Conservation (phyloP, 1,140 invertebrate species). For the Bicyclus anynana region DNA sequence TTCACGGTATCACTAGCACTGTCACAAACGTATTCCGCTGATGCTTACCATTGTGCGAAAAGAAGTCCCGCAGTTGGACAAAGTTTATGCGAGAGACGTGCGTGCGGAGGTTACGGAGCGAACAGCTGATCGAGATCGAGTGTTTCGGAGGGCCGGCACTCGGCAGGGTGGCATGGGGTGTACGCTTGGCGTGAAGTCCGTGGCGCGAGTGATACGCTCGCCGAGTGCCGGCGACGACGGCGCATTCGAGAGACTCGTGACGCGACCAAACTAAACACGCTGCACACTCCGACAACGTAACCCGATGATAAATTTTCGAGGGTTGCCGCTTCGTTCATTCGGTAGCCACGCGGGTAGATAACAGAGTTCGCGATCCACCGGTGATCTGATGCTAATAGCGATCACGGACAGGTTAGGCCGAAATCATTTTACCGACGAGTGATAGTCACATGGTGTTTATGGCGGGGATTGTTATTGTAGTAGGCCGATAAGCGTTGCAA, state of each 20-base stretch:
- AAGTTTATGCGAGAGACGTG: not conserved
- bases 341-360: conserved; percentile 57
- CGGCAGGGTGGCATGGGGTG: conserved; percentile 36
- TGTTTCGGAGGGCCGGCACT: conserved; percentile 28
- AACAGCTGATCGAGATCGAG: conserved; percentile 64
- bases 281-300: conserved; percentile 48
- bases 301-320: conserved; percentile 60
- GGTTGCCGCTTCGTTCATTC: conserved; percentile 59
- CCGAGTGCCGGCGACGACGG: conserved; percentile 57
- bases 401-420: conserved; percentile 51
- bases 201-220: conserved; percentile 64
- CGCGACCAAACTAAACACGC: conserved; percentile 51
- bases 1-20: conserved; percentile 42
- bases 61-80: conserved; percentile 8
- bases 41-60: conserved; percentile 64
- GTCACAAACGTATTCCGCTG: conserved; percentile 48
- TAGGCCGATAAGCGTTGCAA: conserved; percentile 16
- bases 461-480: conserved; percentile 7
- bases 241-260: conserved; percentile 58
- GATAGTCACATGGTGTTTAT: conserved; percentile 42
- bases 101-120: conserved; percentile 21
- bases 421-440: conserved; percentile 45
- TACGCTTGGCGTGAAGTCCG: conserved; percentile 54
- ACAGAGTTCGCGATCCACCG: conserved; percentile 46
- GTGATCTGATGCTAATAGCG: conserved; percentile 37